These are phyloP conservation scores for Vollenhovia emeryi DNA, from an alignment of 1,140 invertebrate species.

Conservation along the genomic window DNA sequence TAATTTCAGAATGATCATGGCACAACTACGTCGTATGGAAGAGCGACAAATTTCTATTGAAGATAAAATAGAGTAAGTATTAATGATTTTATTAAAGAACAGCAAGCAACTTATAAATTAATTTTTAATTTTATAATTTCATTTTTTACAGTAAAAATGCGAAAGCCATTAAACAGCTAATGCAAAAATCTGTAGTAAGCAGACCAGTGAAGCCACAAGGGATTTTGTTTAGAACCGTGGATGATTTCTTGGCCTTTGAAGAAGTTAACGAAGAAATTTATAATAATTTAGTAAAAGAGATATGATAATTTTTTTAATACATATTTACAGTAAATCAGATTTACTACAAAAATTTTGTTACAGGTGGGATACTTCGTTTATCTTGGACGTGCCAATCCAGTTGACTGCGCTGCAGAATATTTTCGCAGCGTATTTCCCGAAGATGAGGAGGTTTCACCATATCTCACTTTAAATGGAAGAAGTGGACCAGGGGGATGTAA, in stretches of 20 bases:
- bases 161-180: not conserved
- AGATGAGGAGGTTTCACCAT: not conserved
- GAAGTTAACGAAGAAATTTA: not conserved
- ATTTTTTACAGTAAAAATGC: not conserved
- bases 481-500: not conserved
- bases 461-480: not conserved
- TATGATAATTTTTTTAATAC: not conserved
- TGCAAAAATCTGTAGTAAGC: not conserved
- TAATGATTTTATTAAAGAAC: not conserved
- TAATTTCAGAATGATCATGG: not conserved
- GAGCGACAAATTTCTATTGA: not conserved
- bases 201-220: not conserved
- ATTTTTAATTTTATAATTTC: not conserved
- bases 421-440: not conserved
- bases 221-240: not conserved
- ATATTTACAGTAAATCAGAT: not conserved
- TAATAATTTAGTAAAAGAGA: not conserved
- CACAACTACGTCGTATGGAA: not conserved
- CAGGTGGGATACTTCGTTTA: not conserved
- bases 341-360: conserved; percentile 11
- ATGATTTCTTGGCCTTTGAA: not conserved
- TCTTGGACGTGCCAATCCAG: not conserved
- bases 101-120: not conserved
- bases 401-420: not conserved
- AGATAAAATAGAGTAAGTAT: not conserved